Evolutionary conservation across 2,797 vertebrate species (phyloP), one percentile per base, ranked within the genome.

Genomic region (Rhabdophis nuchalis): DNA sequence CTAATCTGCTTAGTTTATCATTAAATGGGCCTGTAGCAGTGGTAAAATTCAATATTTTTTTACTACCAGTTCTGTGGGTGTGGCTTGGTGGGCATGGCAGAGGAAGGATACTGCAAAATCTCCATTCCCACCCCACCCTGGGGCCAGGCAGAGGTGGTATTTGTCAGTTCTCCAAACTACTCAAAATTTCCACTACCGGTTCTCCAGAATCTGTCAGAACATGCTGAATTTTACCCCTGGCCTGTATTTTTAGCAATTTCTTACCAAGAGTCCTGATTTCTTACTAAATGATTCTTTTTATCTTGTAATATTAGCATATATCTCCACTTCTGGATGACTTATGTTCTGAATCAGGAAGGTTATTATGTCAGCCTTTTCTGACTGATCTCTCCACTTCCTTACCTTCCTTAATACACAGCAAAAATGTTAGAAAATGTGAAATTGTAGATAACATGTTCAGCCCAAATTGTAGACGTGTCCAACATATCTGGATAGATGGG

Each of bases 201-300:
- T 50, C 46, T 50, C 5, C 46, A 6, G 46, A 50, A 50, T 6
- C 46, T 50, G 4, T 50, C 46, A 50, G 46, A 50, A 50, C 46
- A 0, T 50, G 46, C 46, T 50, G 46, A 50, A 50, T 50, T 50
- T 50, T 6, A 50, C 46, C 46, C 46, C 46, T 50, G 4, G 57
- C 7, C 87, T 52, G 54, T 36, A 88, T 89, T 61, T 41, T 86
- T 50, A 85, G 41, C 46, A 60, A 60, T 89, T 88, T 89, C 56
- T 89, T 60, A 50, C 52, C 46, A 57, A 60, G 68, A 85, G 20
- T 85, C 56, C 56, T 89, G 91, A 92, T 92, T 87, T 92, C 87
- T 85, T 92, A 56, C 54, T 50, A 61, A 85, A 92, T 57, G 87
- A 61, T 57, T 82, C 56, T 50, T 85, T 46, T 58, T 89, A 72